These are phyloP conservation scores for Holothuria scabra DNA, from an alignment of 53 echinoderm and acorn worm genomes.

Conservation along the genomic window DNA sequence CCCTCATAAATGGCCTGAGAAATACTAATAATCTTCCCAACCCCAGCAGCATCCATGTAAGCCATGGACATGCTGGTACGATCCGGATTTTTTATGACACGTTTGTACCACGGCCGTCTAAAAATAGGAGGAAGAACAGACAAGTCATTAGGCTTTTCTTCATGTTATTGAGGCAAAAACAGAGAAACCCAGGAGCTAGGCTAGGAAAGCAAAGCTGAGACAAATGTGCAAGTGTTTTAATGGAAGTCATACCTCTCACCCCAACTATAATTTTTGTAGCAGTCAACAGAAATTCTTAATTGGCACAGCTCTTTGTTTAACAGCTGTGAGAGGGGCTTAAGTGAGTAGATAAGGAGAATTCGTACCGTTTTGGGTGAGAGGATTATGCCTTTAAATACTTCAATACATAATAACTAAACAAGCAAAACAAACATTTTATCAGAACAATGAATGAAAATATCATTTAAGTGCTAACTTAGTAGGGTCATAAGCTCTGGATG, in stretches of 20 bases:
- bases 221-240: too few relatives aligned
- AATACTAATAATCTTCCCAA: constrained; percentile 98
- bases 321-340: too few relatives aligned
- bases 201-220: neutral
- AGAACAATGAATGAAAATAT: too few relatives aligned
- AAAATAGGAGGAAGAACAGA: neutral
- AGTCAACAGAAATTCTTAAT: too few relatives aligned
- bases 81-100: constrained; percentile 82
- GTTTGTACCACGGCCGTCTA: constrained; percentile 96
- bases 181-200: neutral
- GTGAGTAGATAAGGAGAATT: too few relatives aligned
- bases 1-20: constrained; percentile 98
- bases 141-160: neutral
- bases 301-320: too few relatives aligned
- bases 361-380: too few relatives aligned
- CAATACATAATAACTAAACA: too few relatives aligned
- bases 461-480: constrained; percentile 73
- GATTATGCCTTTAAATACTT: too few relatives aligned
- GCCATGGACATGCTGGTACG: constrained; percentile 96
- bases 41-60: constrained; percentile 99
- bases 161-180: neutral
- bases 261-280: too few relatives aligned
- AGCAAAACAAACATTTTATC: too few relatives aligned
- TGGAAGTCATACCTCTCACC: too few relatives aligned
- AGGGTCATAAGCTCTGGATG: constrained; percentile 91